phyloP scores from a whole-genome alignment of 2,113 vertebrate species.

The Dasyurus viverrinus region DNA sequence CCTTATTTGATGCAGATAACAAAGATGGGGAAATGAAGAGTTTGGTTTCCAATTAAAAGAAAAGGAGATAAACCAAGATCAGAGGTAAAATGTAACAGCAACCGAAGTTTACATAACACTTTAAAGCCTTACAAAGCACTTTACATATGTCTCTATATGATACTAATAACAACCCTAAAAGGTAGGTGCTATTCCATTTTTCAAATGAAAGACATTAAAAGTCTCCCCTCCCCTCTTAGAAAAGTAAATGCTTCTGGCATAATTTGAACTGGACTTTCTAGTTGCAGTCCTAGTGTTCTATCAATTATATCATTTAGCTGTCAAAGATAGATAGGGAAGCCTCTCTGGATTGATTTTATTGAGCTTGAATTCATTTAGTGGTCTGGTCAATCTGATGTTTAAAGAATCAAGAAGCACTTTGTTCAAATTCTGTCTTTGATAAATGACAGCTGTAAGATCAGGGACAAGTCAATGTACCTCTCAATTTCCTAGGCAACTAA shows the following conservation, averaged over 20 bases:
- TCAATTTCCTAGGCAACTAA: neutral
- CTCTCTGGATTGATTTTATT: neutral
- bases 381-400: neutral
- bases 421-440: neutral
- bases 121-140: neutral
- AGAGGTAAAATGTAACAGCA: neutral
- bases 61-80: neutral
- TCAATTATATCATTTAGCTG: neutral
- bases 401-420: neutral
- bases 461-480: neutral
- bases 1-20: neutral
- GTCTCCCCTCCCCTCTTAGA: neutral
- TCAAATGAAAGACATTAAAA: neutral
- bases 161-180: neutral
- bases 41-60: neutral
- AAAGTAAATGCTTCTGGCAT: neutral
- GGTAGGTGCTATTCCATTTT: neutral
- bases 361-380: neutral
- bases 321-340: neutral
- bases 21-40: neutral
- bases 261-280: neutral
- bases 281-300: neutral
- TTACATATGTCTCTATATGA: neutral
- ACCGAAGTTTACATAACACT: neutral
- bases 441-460: neutral